These are phyloP conservation scores for Lepus oiostolus DNA, from an alignment of 2,797 vertebrate species.

Conservation along the genomic window DNA sequence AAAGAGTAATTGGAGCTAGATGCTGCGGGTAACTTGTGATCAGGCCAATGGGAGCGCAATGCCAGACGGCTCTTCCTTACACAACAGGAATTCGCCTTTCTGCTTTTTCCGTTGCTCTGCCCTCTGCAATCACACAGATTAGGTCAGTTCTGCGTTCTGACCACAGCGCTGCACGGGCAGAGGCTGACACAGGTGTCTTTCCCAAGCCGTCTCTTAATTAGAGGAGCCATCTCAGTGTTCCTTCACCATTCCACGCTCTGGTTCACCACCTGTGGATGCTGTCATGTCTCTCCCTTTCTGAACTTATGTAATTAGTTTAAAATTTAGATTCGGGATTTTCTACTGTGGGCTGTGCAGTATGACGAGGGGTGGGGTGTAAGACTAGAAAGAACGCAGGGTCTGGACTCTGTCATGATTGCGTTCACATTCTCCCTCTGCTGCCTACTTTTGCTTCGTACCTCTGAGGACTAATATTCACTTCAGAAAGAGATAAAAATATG, in stretches of 20 bases:
- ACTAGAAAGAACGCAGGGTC: not conserved
- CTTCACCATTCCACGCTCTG: not conserved
- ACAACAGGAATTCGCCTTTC: not conserved
- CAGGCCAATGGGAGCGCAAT: not conserved
- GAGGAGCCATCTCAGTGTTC: not conserved
- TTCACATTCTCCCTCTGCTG: not conserved
- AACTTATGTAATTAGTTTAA: not conserved
- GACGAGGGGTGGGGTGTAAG: not conserved
- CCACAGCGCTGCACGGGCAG: not conserved
- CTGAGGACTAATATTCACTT: not conserved
- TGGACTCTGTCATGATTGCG: not conserved
- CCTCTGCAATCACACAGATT: not conserved
- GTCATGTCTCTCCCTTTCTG: not conserved
- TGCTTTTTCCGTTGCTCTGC: not conserved
- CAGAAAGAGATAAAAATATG: not conserved
- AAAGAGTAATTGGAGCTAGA: not conserved
- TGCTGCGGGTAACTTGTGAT: not conserved
- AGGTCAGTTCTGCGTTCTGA: not conserved
- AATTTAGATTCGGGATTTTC: not conserved
- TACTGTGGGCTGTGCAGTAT: not conserved
- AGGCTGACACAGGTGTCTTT: not conserved
- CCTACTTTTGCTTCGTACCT: not conserved
- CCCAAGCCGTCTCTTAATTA: not conserved
- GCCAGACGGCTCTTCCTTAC: not conserved
- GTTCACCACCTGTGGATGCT: not conserved